Conservation (phyloP, 2,888 invertebrate genomes). For the Micropterix aruncella region DNA sequence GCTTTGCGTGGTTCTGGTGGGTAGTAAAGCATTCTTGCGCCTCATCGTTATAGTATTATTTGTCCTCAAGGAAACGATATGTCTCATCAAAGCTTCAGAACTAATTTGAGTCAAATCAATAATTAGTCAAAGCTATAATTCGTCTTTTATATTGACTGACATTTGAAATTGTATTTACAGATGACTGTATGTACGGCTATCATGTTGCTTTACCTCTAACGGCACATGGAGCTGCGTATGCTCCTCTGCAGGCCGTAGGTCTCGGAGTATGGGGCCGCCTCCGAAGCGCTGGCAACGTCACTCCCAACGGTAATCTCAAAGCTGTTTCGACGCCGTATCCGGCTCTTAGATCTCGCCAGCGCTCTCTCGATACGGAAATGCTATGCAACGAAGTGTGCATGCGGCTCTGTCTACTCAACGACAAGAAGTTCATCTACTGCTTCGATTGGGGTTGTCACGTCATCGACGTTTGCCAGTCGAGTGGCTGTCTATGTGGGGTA, state of each 20-base stretch:
- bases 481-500: slow-evolving; percentile 36
- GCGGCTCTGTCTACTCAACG: slow-evolving; percentile 26
- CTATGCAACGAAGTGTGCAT: slow-evolving; percentile 37
- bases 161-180: slow-evolving; percentile 30
- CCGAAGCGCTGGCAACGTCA: slow-evolving; percentile 9
- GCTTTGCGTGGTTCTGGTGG: no score
- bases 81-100: no score
- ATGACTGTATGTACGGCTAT: slow-evolving; percentile 55
- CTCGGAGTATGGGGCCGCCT: slow-evolving; percentile 29
- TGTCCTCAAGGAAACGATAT: no score
- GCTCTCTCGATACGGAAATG: slow-evolving; percentile 33
- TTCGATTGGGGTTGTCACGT: slow-evolving; percentile 41
- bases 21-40: no score
- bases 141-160: no score
- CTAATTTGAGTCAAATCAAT: no score
- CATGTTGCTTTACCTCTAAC: slow-evolving; percentile 59
- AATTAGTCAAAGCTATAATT: no score
- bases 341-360: slow-evolving; percentile 27
- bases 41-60: no score
- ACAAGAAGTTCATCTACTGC: slow-evolving; percentile 36
- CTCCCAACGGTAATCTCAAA: neutral
- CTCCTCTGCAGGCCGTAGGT: slow-evolving; percentile 50
- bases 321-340: slow-evolving; percentile 10
- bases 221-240: slow-evolving; percentile 55
- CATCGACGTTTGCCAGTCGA: slow-evolving; percentile 35